Evolutionary conservation across 2,797 vertebrate species (phyloP).

Genomic region (Acrocephalus scirpaceus): DNA sequence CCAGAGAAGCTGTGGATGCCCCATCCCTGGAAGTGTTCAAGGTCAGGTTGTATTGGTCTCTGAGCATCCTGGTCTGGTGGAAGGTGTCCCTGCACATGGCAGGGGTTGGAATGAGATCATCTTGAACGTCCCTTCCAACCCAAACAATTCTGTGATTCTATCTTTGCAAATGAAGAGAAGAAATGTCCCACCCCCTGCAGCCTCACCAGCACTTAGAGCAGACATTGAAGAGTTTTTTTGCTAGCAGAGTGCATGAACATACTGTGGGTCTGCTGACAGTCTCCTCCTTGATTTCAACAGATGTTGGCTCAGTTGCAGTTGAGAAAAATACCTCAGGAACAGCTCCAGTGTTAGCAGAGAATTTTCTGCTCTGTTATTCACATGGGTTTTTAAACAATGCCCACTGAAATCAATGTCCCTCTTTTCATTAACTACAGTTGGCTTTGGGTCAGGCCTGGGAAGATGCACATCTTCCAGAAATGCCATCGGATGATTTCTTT

Average conservation of each 20-base stretch:
- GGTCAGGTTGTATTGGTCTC: not conserved
- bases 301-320: not conserved
- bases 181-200: not conserved
- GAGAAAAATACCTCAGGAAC: not conserved
- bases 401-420: not conserved
- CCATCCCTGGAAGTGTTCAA: not conserved
- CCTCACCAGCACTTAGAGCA: not conserved
- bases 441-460: constrained; percentile 11
- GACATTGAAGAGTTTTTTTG: not conserved
- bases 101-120: not conserved
- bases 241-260: not conserved
- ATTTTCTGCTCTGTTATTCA: constrained; percentile 37
- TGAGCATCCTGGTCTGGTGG: not conserved
- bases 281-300: not conserved
- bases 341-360: not conserved
- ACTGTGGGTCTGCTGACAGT: not conserved
- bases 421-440: constrained; percentile 28
- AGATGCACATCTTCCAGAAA: constrained; percentile 26
- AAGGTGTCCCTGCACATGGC: not conserved
- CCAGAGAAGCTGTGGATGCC: not conserved
- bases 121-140: not conserved
- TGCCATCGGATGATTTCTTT: not conserved
- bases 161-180: not conserved
- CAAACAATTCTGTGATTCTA: not conserved
- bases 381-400: constrained; percentile 7